A percentile compares a stretch with the other conserved stretches of the same genome.
phyloP scores from a whole-genome alignment of 2,797 vertebrate species.

The Phoxinus dragarum region DNA sequence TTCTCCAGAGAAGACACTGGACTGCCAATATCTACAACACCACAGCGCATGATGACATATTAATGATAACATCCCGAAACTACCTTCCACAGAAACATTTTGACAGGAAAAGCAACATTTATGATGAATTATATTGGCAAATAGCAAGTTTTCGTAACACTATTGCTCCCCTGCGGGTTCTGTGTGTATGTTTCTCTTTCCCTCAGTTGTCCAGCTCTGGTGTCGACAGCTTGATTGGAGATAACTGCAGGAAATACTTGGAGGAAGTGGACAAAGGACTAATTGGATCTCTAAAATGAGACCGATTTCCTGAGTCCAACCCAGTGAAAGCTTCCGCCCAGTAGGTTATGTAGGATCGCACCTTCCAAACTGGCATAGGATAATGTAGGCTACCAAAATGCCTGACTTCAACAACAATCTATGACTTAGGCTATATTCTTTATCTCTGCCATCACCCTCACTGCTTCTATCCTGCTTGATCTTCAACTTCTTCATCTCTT shows the following conservation, averaged over 20 bases:
- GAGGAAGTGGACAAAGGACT: constrained; percentile 30
- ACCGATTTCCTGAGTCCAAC: constrained; percentile 53
- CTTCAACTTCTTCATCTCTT: too few species aligned
- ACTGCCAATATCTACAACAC: constrained; percentile 16
- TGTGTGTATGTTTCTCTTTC: constrained; percentile 8
- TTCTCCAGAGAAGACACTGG: background rate
- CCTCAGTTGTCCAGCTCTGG: background rate
- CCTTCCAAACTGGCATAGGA: too few species aligned
- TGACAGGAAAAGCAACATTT: background rate
- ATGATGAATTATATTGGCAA: constrained; percentile 19
- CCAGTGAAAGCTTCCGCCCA: constrained; percentile 16
- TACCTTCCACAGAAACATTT: background rate
- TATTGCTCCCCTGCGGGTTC: background rate
- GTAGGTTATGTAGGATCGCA: too few species aligned
- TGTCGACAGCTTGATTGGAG: constrained; percentile 31
- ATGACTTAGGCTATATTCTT: too few species aligned
- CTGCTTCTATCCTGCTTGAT: too few species aligned
- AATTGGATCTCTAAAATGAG: constrained; percentile 43
- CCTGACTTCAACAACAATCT: too few species aligned
- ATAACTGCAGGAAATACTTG: constrained; percentile 56
- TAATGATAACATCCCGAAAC: background rate
- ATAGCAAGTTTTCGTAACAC: background rate
- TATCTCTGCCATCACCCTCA: too few species aligned
- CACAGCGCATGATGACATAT: background rate
- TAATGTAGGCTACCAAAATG: too few species aligned